Evolutionary conservation across 2,113 vertebrate species (phyloP).

Genomic region (Xenus cinereus): DNA sequence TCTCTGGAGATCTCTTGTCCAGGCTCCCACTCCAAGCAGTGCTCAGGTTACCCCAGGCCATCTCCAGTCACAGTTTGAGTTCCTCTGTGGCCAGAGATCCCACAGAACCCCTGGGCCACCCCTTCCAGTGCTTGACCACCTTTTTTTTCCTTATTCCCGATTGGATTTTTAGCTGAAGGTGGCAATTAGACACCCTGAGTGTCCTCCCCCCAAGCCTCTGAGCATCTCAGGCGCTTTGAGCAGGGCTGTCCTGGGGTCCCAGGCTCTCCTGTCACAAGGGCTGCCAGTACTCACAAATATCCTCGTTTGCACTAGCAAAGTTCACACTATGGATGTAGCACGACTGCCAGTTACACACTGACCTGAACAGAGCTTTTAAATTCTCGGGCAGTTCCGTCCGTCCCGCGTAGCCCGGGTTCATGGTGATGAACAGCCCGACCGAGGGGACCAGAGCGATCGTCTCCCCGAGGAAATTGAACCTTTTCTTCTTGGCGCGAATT

Average conservation of each 20-base stretch:
- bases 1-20: not conserved
- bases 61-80: not conserved
- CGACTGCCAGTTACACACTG: rapidly evolving
- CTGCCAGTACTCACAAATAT: not conserved
- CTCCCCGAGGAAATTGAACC: constrained; percentile 73
- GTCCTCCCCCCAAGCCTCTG: not conserved
- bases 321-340: rapidly evolving
- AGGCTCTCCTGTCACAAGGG: not conserved
- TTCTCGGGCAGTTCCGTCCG: constrained; percentile 77
- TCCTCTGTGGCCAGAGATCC: not conserved
- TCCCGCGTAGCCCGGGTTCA: constrained; percentile 77
- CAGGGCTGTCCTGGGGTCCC: not conserved
- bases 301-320: not conserved
- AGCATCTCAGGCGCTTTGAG: not conserved
- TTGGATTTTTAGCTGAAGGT: not conserved
- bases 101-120: not conserved
- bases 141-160: not conserved
- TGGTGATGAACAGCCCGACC: constrained; percentile 77
- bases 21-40: not conserved
- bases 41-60: not conserved
- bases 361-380: constrained; percentile 76
- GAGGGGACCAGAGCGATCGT: constrained; percentile 56
- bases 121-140: not conserved
- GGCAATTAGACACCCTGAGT: rapidly evolving
- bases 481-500: constrained; percentile 74